A percentile compares a stretch with the other conserved stretches of the same genome.
Conservation (phyloP, 2,888 invertebrate species). For the Diaphora mendica region DNA sequence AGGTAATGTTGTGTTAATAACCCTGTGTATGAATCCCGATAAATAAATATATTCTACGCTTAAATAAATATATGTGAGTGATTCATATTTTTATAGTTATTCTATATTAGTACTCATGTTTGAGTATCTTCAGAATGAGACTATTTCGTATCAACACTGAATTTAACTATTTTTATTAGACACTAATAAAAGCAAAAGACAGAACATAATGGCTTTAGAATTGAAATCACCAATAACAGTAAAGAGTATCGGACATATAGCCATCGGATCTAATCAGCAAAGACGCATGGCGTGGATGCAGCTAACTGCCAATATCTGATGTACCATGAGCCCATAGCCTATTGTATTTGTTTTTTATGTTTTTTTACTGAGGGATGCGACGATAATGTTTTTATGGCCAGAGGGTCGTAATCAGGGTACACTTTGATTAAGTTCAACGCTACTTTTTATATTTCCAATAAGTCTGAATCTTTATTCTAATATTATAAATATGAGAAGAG, state of each 20-base stretch:
- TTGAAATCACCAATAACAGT: constrained; percentile 71
- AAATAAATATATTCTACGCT: not conserved
- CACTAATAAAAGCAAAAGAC: constrained; percentile 35
- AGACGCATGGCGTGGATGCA: constrained; percentile 77
- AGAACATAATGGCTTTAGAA: constrained; percentile 65
- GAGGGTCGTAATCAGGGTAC: constrained; percentile 83
- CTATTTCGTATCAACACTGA: not conserved
- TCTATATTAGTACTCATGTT: not conserved
- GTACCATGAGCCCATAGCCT: constrained; percentile 74
- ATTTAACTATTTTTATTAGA: constrained; percentile 36
- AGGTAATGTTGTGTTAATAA: not conserved
- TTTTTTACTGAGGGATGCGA: constrained; percentile 82
- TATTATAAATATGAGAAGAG: not conserved
- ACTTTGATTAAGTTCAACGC: constrained; percentile 81
- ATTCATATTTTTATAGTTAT: not conserved
- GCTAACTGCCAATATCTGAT: constrained; percentile 85
- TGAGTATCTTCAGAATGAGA: not conserved
- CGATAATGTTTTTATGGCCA: constrained; percentile 86
- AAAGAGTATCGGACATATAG: constrained; percentile 31
- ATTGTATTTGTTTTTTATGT: constrained; percentile 85
- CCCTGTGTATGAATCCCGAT: not conserved
- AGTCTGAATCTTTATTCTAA: not conserved
- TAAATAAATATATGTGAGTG: not conserved
- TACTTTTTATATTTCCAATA: constrained; percentile 57
- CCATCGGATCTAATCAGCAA: constrained; percentile 74